Conservation (phyloP, 2,797 vertebrate genomes). For the Cottoperca gobio region DNA sequence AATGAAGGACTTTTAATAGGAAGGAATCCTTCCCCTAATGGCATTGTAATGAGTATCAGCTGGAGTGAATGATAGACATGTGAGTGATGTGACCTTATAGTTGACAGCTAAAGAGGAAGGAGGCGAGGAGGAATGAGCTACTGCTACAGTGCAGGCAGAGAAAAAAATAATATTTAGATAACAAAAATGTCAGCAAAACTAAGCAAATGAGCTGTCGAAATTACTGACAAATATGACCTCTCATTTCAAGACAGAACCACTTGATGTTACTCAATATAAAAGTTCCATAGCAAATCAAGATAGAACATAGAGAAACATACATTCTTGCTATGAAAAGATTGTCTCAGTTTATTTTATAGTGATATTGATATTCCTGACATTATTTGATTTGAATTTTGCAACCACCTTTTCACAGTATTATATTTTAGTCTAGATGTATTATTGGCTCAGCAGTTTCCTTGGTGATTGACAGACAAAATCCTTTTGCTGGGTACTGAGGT, state of each 20-base stretch:
- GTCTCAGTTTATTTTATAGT: background rate
- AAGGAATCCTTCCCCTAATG: slow-evolving; percentile 61
- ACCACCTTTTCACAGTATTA: no score
- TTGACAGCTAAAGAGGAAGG: slow-evolving; percentile 17
- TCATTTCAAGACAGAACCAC: slow-evolving; percentile 6
- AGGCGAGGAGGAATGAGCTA: background rate
- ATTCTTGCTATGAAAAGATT: background rate
- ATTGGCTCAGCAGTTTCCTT: background rate
- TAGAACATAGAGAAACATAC: background rate
- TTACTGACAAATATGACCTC: slow-evolving; percentile 23
- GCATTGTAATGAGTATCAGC: slow-evolving; percentile 33
- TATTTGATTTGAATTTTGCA: background rate
- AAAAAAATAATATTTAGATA: background rate
- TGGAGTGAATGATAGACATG: slow-evolving; percentile 17
- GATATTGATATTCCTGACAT: background rate
- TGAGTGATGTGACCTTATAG: slow-evolving; percentile 42
- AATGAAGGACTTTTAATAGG: slow-evolving; percentile 82
- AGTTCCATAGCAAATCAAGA: slow-evolving; percentile 3
- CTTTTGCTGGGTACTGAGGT: background rate
- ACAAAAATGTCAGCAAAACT: background rate
- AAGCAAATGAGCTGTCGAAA: slow-evolving; percentile 11
- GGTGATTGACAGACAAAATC: background rate
- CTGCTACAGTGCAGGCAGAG: background rate
- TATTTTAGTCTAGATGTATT: background rate
- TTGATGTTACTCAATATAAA: slow-evolving; percentile 6